phyloP scores from a whole-genome alignment of 2,888 invertebrate species.

The Brachynemurus nebulosus region DNA sequence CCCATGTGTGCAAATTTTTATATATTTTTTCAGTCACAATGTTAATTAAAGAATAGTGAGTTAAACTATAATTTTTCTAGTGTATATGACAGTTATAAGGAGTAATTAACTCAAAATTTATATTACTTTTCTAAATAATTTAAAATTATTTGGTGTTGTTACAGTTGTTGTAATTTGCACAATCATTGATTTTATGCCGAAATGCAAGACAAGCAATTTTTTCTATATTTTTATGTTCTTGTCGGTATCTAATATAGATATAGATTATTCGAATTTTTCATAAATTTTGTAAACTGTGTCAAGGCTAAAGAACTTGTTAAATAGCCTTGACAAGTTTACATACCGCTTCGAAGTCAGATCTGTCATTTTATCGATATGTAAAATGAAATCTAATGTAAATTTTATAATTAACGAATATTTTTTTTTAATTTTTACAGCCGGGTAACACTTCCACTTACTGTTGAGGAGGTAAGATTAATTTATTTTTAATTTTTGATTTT shows the following conservation, averaged over 20 bases:
- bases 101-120: too few species aligned
- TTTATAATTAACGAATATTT: constrained; percentile 14
- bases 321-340: constrained; percentile 8
- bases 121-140: too few species aligned
- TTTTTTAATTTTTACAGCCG: constrained; percentile 56
- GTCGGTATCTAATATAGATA: too few species aligned
- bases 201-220: too few species aligned
- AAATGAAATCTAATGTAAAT: neutral
- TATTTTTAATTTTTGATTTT: constrained; percentile 9
- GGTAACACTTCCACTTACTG: constrained; percentile 88
- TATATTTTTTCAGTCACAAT: constrained; percentile 35
- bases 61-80: constrained; percentile 1
- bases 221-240: too few species aligned
- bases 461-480: constrained; percentile 75
- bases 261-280: too few species aligned
- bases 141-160: too few species aligned
- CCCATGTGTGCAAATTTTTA: constrained; percentile 25
- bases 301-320: constrained; percentile 10
- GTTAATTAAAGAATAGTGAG: constrained; percentile 62
- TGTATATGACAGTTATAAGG: too few species aligned
- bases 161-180: too few species aligned
- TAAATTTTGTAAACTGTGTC: constrained; percentile 13
- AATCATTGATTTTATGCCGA: too few species aligned
- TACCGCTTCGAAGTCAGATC: constrained; percentile 1
- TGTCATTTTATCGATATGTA: neutral